phyloP scores from a whole-genome alignment of 2,888 invertebrate genomes.

The Phlogophora meticulosa region DNA sequence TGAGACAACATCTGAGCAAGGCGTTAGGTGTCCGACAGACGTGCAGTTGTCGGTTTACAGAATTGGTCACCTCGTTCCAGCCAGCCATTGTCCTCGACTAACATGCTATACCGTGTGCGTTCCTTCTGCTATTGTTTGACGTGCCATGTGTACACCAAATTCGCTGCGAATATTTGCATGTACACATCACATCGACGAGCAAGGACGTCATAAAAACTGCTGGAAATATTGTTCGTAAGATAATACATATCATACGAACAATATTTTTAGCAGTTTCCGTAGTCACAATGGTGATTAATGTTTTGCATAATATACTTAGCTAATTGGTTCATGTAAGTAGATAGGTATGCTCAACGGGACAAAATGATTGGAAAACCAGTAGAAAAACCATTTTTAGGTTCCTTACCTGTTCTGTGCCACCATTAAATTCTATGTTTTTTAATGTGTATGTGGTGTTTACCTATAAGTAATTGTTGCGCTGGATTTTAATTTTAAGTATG shows the following conservation, averaged over 20 bases:
- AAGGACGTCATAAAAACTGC: slow-evolving; percentile 33
- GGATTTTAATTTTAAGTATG: too few relatives aligned
- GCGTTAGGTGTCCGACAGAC: background rate
- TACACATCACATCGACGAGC: slow-evolving; percentile 44
- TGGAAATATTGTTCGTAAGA: slow-evolving; percentile 12
- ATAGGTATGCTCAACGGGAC: too few relatives aligned
- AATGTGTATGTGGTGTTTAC: too few relatives aligned
- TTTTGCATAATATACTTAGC: slow-evolving; percentile 25
- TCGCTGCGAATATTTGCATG: slow-evolving; percentile 66
- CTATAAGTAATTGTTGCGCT: too few relatives aligned
- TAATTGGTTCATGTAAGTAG: too few relatives aligned
- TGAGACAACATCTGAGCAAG: slow-evolving; percentile 29
- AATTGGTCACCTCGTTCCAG: slow-evolving; percentile 52
- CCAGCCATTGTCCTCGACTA: slow-evolving; percentile 69
- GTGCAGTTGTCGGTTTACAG: slow-evolving; percentile 33
- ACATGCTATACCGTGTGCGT: slow-evolving; percentile 73
- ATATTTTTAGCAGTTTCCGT: too few relatives aligned
- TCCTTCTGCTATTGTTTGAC: slow-evolving; percentile 71
- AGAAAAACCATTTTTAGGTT: background rate
- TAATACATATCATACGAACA: too few relatives aligned
- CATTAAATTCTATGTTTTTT: too few relatives aligned
- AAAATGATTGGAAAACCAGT: too few relatives aligned
- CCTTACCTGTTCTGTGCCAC: too few relatives aligned
- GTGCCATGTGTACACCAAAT: slow-evolving; percentile 76
- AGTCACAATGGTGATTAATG: background rate